phyloP scores from a whole-genome alignment of 2,797 vertebrate species.

The Otolemur crassicaudatus region DNA sequence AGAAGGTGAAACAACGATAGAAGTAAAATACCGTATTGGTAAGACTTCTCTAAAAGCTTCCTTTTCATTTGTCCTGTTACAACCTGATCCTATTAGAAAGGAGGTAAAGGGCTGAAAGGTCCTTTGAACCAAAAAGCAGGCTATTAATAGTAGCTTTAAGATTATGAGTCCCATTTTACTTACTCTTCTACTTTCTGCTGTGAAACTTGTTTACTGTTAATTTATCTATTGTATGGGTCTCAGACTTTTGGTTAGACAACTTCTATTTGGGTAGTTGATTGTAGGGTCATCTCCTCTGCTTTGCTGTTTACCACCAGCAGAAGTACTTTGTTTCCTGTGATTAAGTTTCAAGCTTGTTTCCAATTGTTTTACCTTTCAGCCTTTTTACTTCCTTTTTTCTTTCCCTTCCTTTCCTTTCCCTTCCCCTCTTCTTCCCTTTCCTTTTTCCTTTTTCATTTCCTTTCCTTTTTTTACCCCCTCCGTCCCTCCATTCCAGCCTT shows the following conservation, averaged over 20 bases:
- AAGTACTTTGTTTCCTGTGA: conserved; percentile 15
- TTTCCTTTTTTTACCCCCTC: no score
- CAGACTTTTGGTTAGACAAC: not conserved
- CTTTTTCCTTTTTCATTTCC: no score
- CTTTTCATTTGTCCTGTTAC: conserved; percentile 33
- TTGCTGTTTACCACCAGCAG: conserved; percentile 36
- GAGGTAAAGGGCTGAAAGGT: not conserved
- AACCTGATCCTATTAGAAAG: not conserved
- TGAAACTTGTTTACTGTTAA: not conserved
- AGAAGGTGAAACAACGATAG: conserved; percentile 82
- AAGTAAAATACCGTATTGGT: conserved; percentile 80
- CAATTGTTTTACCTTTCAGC: not conserved
- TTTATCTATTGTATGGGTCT: not conserved
- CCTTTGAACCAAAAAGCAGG: not conserved
- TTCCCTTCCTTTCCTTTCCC: no score
- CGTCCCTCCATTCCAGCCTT: no score
- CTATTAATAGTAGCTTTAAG: conserved; percentile 41
- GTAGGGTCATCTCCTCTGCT: not conserved
- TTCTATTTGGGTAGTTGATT: not conserved
- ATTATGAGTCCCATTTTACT: not conserved
- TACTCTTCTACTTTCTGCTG: not conserved
- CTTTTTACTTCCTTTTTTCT: not conserved
- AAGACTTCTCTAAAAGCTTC: conserved; percentile 66
- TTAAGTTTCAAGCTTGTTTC: not conserved
- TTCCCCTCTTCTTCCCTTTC: no score